Percentiles rank a stretch among this genome's conserved stretches.
Evolutionary conservation across 2,888 invertebrate genomes (phyloP).

Genomic region (Galeopsomyia nigrocyanea): DNA sequence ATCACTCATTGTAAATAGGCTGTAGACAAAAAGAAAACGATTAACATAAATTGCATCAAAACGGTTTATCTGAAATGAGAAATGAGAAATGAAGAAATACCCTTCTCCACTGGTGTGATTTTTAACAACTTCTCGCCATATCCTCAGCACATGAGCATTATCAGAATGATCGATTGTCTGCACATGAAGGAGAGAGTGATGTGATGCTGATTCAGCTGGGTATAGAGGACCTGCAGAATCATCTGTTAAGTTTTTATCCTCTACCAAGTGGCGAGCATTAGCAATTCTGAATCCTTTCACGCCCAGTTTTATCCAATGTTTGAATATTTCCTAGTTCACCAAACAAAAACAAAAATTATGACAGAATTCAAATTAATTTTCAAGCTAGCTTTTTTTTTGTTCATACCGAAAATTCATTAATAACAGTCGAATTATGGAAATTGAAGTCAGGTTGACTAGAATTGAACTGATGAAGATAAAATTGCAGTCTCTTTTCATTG

Average conservation of each 20-base stretch:
- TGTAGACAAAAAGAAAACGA: slow-evolving; percentile 44
- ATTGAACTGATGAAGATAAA: slow-evolving; percentile 84
- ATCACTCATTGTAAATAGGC: slow-evolving; percentile 61
- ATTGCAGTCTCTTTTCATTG: slow-evolving; percentile 76
- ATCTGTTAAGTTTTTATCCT: slow-evolving; percentile 71
- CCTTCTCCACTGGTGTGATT: slow-evolving; percentile 71
- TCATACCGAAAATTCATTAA: slow-evolving; percentile 73
- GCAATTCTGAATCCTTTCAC: slow-evolving; percentile 85
- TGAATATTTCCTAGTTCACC: slow-evolving; percentile 73
- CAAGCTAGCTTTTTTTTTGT: slow-evolving; percentile 8
- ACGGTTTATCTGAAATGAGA: background rate
- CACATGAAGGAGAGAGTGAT: slow-evolving; percentile 76
- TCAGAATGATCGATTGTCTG: slow-evolving; percentile 76
- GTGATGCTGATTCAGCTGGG: slow-evolving; percentile 68
- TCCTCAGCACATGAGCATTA: slow-evolving; percentile 73
- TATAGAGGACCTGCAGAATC: slow-evolving; percentile 63
- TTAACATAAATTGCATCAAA: slow-evolving; percentile 3
- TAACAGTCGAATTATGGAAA: slow-evolving; percentile 79
- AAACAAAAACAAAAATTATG: slow-evolving; percentile 14
- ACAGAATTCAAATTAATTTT: background rate
- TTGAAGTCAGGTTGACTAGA: slow-evolving; percentile 83
- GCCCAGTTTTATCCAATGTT: slow-evolving; percentile 81
- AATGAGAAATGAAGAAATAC: slow-evolving; percentile 48
- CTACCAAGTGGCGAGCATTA: slow-evolving; percentile 77
- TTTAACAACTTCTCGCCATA: slow-evolving; percentile 76